phyloP scores from a whole-genome alignment of 2,113 vertebrate genomes.

The Pygoscelis adeliae region DNA sequence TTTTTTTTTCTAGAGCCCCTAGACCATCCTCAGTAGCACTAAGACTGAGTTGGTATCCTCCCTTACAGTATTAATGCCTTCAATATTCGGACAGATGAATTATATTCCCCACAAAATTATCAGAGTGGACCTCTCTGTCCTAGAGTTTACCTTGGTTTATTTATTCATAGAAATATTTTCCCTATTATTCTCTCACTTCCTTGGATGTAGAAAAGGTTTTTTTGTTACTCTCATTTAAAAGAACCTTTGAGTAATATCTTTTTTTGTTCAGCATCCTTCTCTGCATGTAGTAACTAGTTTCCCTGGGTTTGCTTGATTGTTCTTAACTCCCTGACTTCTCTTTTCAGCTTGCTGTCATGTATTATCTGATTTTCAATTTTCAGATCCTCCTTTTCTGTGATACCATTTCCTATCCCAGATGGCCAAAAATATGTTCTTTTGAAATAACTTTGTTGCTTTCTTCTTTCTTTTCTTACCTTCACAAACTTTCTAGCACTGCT shows the following conservation, averaged over 20 bases:
- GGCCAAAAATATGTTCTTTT: slow-evolving; percentile 9
- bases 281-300: not conserved
- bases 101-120: not conserved
- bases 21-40: not conserved
- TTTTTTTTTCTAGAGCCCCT: not conserved
- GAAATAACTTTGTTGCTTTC: not conserved
- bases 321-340: not conserved
- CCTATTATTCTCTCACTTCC: not conserved
- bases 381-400: not conserved
- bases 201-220: not conserved
- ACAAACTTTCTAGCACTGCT: not conserved
- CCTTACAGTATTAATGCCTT: not conserved
- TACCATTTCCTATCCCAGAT: not conserved
- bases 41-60: not conserved
- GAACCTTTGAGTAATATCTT: not conserved
- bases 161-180: not conserved
- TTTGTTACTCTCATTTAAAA: not conserved
- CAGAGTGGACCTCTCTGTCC: not conserved
- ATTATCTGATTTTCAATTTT: not conserved
- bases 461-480: not conserved
- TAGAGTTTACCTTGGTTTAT: not conserved
- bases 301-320: not conserved
- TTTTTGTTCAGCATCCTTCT: not conserved
- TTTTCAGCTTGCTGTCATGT: not conserved
- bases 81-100: not conserved